Conservation (phyloP, 2,888 invertebrate genomes). For the Strigamia transsilvanica region DNA sequence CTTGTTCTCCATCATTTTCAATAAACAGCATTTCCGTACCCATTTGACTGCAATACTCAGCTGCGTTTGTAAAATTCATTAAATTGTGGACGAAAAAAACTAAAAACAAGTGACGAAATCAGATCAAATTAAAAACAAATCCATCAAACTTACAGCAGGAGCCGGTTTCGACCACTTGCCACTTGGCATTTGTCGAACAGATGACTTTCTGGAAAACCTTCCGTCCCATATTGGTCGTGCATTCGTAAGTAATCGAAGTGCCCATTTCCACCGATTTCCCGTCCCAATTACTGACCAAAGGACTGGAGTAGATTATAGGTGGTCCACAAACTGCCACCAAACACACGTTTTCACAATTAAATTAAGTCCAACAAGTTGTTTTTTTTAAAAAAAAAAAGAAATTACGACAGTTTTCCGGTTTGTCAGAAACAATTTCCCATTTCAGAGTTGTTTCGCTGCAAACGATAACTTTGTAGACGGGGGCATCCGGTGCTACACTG, state of each 20-base stretch:
- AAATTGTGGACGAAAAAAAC: not conserved
- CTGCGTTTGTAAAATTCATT: not conserved
- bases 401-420: slow-evolving; percentile 5
- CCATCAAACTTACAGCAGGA: not conserved
- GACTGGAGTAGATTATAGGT: not conserved
- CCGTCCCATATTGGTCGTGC: not conserved
- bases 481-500: not conserved
- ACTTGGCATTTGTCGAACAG: not conserved
- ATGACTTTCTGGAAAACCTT: not conserved
- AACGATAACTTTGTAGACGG: not conserved
- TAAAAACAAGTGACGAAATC: not conserved
- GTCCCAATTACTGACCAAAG: slow-evolving; percentile 4
- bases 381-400: not conserved
- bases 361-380: too few species aligned
- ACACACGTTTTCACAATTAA: too few species aligned
- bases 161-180: not conserved
- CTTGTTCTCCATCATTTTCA: slow-evolving; percentile 7
- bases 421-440: not conserved
- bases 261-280: not conserved
- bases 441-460: not conserved
- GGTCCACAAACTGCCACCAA: not conserved
- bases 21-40: not conserved
- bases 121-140: not conserved
- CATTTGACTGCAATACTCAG: not conserved
- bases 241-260: not conserved